A percentile compares a stretch with the other conserved stretches of the same genome.
phyloP scores from a whole-genome alignment of 2,888 invertebrate genomes.

The Acleris laterana region DNA sequence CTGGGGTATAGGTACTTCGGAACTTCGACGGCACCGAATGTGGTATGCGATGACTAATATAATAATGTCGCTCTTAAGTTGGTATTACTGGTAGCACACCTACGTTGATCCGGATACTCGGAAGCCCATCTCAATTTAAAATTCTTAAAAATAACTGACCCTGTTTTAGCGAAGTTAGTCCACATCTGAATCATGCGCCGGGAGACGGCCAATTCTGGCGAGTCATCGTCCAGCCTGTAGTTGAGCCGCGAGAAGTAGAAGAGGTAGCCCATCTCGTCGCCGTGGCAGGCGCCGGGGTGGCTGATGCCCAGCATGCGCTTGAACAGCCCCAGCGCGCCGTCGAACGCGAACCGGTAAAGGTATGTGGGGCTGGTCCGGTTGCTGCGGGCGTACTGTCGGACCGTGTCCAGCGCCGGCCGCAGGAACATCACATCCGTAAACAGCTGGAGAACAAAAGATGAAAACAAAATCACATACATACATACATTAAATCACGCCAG shows the following conservation, averaged over 20 bases:
- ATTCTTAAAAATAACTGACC: constrained; percentile 62
- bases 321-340: constrained; percentile 86
- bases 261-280: constrained; percentile 86
- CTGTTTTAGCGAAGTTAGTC: constrained; percentile 87
- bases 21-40: too few relatives aligned
- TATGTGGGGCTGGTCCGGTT: constrained; percentile 82
- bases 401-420: constrained; percentile 82
- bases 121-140: too few relatives aligned
- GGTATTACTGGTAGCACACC: too few relatives aligned
- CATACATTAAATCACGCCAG: too few relatives aligned
- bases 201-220: constrained; percentile 84
- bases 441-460: constrained; percentile 61
- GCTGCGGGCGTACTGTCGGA: constrained; percentile 67
- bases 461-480: not conserved
- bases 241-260: constrained; percentile 87
- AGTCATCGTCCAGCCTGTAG: constrained; percentile 84
- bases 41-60: too few relatives aligned
- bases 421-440: constrained; percentile 87
- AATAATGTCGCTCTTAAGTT: too few relatives aligned
- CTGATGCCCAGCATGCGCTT: constrained; percentile 86
- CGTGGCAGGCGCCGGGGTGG: constrained; percentile 85
- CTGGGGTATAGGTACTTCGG: too few relatives aligned
- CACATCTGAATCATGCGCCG: constrained; percentile 86
- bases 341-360: constrained; percentile 85
- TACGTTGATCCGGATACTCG: too few relatives aligned